Evolutionary conservation across 2,113 vertebrate species (phyloP), one percentile per base, ranked within the genome.

Genomic region (Dendrocopos noguchii): DNA sequence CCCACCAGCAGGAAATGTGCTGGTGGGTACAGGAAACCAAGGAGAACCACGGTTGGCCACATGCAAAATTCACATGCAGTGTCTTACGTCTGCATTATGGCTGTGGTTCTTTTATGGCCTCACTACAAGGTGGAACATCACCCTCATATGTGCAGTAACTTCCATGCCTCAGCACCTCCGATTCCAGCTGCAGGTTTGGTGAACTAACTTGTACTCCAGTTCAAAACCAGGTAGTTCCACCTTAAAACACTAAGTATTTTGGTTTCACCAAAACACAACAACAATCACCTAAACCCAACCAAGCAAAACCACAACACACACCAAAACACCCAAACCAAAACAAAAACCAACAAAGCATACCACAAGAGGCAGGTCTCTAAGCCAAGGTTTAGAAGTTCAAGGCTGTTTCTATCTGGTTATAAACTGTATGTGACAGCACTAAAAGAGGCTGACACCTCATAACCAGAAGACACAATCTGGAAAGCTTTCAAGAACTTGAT

Each of bases 61-160:
- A 55, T 2, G 5, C 15, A 87, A 85, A 83, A 84, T 72, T 79
- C 60, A 74, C 71, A 85, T 15, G 34, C 31, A 53, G 46, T 1
- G 2, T 34, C 64, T 64, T 34, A 59, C n/a, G 74, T 56, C 71
- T 73, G 80, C 2, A 1, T 39, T 74, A 5, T 29, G 86, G 74
- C 52, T 77, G 73, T 22, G 76, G 88, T 90, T 81, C 61, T 90
- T 95, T 91, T n/a, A 93, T 31, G 42, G 44, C 65, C n/a, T 88
- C n/a, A 3, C 57, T 84, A 56, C 50, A 83, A 79, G 56, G 22
- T 44, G 12, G 57, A 95, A 39, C 33, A 90, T n/a, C 63, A 87
- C 39, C 10, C 34, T 68, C 24, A 64, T 4, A 65, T 0, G 67
- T 12, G 34, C 34, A 90, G 31, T 27, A 55, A 44, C 55, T 76